These are phyloP conservation scores for Tryphoninae sp. DNA, from an alignment of 2,888 invertebrate genomes.

Conservation along the genomic window DNA sequence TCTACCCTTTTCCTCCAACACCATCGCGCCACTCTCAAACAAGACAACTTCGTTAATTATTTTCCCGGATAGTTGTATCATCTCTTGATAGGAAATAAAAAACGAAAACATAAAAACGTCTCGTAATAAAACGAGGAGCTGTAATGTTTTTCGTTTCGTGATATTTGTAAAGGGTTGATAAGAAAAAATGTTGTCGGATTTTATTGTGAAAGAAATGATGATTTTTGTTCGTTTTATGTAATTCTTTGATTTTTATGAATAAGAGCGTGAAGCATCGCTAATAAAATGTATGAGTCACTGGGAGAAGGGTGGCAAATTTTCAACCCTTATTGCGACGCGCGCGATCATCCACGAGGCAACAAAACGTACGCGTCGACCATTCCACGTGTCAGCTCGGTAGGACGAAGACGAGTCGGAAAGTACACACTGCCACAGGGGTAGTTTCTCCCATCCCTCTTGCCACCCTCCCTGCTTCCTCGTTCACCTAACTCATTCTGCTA, in stretches of 20 bases:
- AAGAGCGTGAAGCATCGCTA: too few species aligned
- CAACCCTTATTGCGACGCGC: background rate
- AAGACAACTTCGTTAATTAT: conserved; percentile 46
- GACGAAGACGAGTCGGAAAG: background rate
- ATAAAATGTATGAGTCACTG: too few species aligned
- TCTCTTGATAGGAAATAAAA: background rate
- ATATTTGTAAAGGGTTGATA: too few species aligned
- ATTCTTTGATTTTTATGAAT: too few species aligned
- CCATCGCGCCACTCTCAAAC: conserved; percentile 4
- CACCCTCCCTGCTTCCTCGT: conserved; percentile 11
- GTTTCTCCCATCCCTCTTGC: conserved; percentile 3
- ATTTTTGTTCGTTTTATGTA: too few species aligned
- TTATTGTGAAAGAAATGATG: too few species aligned
- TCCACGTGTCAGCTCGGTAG: conserved; percentile 7
- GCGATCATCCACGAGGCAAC: background rate
- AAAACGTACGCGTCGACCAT: background rate
- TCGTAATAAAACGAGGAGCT: too few species aligned
- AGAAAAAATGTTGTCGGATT: too few species aligned
- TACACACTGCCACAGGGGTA: conserved; percentile 7
- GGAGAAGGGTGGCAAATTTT: background rate
- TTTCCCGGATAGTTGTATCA: conserved; percentile 8
- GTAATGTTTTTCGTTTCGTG: too few species aligned
- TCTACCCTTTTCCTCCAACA: background rate
- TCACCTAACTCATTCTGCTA: conserved; percentile 27
- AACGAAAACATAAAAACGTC: background rate